Evolutionary conservation across 1,140 invertebrate species (phyloP), one percentile per base, ranked within the genome.

Genomic region (Amphibalanus amphitrite): DNA sequence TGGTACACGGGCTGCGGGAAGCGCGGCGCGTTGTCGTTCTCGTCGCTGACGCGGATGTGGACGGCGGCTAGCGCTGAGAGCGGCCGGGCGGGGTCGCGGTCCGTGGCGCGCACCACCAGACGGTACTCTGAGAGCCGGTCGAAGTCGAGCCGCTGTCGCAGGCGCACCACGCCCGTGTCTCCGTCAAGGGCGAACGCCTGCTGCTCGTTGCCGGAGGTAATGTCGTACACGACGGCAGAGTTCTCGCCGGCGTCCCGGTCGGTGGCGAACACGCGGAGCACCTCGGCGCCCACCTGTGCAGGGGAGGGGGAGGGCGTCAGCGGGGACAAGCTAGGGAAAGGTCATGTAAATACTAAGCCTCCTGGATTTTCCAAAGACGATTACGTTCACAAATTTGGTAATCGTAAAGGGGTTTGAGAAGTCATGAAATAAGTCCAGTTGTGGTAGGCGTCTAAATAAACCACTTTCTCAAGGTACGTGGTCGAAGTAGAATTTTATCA

Each of bases 1-100:
- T 80, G 79, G 68, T 85, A 94, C 69, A 82, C 78, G 0, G 85
- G 82, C 0, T 95, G 88, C 0, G 91, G 88, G 78, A 98, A 97
- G 71, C 86, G 86, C 0, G 95, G 95, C 0, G 84, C 83, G 77
- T 97, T 94, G 78, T 98, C 95, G 79, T 98, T 97, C 75, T 93
- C 90, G 79, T 97, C 94, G 72, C 89, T 83, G 0, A 98, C 82
- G 25, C 80, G 83, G 59, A 96, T 82, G 67, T 82, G 82, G 23
- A 93, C 83, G 15, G 85, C 84, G 0, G 87, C 84, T 6, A 91
- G 78, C 1, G 87, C 85, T 73, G 90, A 92, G 0, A 92, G 79
- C 1, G 86, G 85, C 10, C 81, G 80, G 68, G 81, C 78, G 86
- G 83, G 33, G 90, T 81, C n/a, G 6, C 47, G 47, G 90, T 87